Base-by-base conservation (phyloP, 2,888 invertebrate genomes). In the Selenia dentaria region DNA sequence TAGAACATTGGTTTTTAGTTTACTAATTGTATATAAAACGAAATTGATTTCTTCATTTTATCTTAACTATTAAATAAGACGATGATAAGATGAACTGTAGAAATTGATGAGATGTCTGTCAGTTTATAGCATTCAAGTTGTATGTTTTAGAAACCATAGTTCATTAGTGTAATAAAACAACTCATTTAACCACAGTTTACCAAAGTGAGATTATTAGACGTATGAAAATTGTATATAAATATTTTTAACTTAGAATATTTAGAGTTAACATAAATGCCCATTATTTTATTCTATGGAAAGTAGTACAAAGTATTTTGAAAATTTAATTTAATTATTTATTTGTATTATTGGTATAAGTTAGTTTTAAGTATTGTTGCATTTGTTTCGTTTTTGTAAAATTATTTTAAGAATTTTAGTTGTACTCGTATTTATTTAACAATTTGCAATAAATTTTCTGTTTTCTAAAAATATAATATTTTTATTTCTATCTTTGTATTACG, bases 161-260 rank as follows among this genome's bases (percentile, higher is more conserved):
- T 39, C 16, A 32, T 20, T 44, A 67, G 66, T 60, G 62, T 24
- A 36, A 12, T 33, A 32, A 31, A 63, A 50, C 59, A 83, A 80
- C 81, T 74, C 76, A 83, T 82, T 38, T 85, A 87, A 91, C 91
- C 91, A 91, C 91, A 91, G 91, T 91, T 89, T 91, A 91, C 91
- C 91, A 91, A 91, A 91, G 91, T 91, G 91, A 91, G 91, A 91
- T 91, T 91, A 91, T 90, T 91, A 90, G 85, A 66, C 48, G 70
- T 79, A 71, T 66, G 65, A 64, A 52, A 59, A 60, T 48, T 85
- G 83, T 83, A 83, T 60, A 81, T 80, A 82, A n/a, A 3, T 16
- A 16, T 16, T 59, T 35, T 36, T 29, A 22, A 28, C 43, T 39
- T 31, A 44, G 25, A 14, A 6, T 39, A 56, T 57, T 36, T 29